These are phyloP conservation scores for Mylabris phalerata DNA, from an alignment of 1,140 invertebrate species.

Conservation along the genomic window DNA sequence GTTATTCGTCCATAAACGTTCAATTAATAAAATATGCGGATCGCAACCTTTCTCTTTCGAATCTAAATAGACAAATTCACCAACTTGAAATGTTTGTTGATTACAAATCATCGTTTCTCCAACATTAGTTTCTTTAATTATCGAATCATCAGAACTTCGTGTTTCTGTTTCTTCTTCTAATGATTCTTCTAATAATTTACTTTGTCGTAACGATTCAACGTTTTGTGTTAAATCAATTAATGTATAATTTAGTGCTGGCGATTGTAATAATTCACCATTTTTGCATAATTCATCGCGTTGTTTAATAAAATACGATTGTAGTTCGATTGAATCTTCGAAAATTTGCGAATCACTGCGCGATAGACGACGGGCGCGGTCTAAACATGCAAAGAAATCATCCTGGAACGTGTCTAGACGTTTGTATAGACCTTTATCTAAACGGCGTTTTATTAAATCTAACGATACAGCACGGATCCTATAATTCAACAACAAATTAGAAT, in stretches of 20 bases:
- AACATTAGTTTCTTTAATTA: constrained; percentile 33
- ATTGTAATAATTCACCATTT: constrained; percentile 72
- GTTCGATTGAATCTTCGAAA: constrained; percentile 90
- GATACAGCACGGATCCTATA: constrained; percentile 68
- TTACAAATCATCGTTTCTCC: constrained; percentile 58
- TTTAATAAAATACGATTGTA: constrained; percentile 87
- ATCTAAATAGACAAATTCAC: constrained; percentile 88
- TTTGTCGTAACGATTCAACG: constrained; percentile 67
- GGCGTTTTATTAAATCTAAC: constrained; percentile 76
- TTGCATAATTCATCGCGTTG: constrained; percentile 68
- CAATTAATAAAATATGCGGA: constrained; percentile 82
- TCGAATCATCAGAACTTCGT: constrained; percentile 40
- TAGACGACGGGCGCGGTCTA: constrained; percentile 80
- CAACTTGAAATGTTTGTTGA: constrained; percentile 67
- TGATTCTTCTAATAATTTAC: constrained; percentile 69
- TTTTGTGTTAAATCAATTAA: constrained; percentile 63
- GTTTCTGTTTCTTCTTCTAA: constrained; percentile 67
- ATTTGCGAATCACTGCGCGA: constrained; percentile 88
- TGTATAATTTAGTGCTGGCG: constrained; percentile 79
- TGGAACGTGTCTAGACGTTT: constrained; percentile 91
- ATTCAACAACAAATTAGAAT: background rate
- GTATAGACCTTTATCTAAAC: constrained; percentile 82
- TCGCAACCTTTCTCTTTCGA: constrained; percentile 68
- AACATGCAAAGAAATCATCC: constrained; percentile 91
- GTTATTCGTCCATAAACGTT: constrained; percentile 77